phyloP scores from a whole-genome alignment of 2,797 vertebrate genomes.

The Scyliorhinus canicula region DNA sequence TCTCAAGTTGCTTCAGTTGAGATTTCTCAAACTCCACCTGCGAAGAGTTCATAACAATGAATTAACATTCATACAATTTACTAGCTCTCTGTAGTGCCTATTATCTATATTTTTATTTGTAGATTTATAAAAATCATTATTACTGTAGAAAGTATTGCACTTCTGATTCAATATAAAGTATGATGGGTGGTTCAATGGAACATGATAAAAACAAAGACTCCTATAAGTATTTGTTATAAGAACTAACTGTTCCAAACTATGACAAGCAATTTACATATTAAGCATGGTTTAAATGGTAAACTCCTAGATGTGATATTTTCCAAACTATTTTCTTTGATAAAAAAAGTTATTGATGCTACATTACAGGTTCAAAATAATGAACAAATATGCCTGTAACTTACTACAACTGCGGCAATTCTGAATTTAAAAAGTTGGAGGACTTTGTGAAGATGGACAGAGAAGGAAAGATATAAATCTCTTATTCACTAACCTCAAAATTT shows the following conservation, averaged over 20 bases:
- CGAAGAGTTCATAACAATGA: slow-evolving; percentile 40
- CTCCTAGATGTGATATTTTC: neutral
- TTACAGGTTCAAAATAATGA: neutral
- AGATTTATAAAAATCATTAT: neutral
- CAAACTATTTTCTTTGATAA: neutral
- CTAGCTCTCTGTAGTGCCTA: neutral
- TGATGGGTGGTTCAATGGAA: neutral
- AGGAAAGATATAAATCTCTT: neutral
- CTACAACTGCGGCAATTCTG: neutral
- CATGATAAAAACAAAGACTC: neutral
- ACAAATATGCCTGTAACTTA: no score
- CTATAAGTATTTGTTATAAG: neutral
- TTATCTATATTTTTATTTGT: neutral
- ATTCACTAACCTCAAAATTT: neutral
- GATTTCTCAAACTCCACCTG: slow-evolving; percentile 93
- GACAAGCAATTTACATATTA: neutral
- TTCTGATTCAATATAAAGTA: neutral
- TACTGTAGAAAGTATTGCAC: no score
- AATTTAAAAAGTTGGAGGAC: neutral
- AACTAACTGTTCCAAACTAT: neutral
- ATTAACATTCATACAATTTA: neutral
- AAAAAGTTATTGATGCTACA: neutral
- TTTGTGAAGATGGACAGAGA: neutral
- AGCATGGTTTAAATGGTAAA: neutral
- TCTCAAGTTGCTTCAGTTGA: slow-evolving; percentile 83